Evolutionary conservation across 2,113 vertebrate genomes (phyloP).

Genomic region (Marmota flaviventris): DNA sequence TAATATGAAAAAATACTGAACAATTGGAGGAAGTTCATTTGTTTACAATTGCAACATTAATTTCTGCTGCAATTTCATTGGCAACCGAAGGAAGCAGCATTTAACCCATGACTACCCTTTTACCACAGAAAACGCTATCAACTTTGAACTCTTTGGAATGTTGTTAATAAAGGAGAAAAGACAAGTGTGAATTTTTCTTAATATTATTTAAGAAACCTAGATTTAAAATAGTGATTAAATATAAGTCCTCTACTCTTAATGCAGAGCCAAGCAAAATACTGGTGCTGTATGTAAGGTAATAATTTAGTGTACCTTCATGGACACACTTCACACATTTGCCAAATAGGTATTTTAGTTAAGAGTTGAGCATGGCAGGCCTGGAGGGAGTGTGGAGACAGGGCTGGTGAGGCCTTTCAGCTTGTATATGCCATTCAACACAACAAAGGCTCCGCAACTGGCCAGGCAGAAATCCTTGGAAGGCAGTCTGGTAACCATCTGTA

Average conservation of each 20-base stretch:
- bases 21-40: conserved; percentile 64
- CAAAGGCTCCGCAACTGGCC: neutral
- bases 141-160: conserved; percentile 35
- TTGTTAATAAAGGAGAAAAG: conserved; percentile 43
- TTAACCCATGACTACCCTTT: neutral
- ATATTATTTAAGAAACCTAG: conserved; percentile 37
- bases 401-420: neutral
- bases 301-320: conserved; percentile 8
- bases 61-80: neutral
- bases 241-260: neutral
- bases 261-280: conserved; percentile 14
- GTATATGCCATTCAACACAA: neutral
- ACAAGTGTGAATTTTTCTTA: conserved; percentile 7
- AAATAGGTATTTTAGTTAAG: conserved; percentile 8
- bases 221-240: conserved; percentile 51
- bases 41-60: conserved; percentile 62
- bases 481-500: neutral
- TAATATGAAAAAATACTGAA: conserved; percentile 57
- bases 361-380: neutral
- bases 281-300: neutral
- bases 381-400: neutral
- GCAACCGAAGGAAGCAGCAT: conserved; percentile 43
- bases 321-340: conserved; percentile 1
- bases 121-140: conserved; percentile 56
- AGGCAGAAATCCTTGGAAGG: neutral